Evolutionary conservation across 2,888 invertebrate species (phyloP).

Genomic region (Hirtodrosophila trivittata): DNA sequence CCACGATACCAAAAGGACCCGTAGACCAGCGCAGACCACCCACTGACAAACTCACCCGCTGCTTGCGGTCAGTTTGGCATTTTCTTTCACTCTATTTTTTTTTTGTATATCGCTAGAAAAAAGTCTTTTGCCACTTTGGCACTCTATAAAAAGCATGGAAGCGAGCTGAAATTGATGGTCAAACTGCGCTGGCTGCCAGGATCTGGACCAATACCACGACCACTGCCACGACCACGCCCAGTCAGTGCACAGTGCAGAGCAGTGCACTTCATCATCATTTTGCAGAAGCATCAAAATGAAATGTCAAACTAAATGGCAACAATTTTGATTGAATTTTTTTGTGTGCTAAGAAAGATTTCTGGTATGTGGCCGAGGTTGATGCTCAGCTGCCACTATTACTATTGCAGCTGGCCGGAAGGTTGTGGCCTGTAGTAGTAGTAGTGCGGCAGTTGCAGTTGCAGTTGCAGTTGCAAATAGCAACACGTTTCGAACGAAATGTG

Average conservation of each 20-base stretch:
- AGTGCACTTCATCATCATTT: slow-evolving; percentile 75
- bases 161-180: slow-evolving; percentile 31
- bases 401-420: slow-evolving; percentile 39
- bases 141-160: slow-evolving; percentile 66
- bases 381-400: slow-evolving; percentile 23
- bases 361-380: slow-evolving; percentile 1
- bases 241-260: slow-evolving; percentile 24
- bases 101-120: slow-evolving; percentile 41
- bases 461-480: slow-evolving; percentile 45
- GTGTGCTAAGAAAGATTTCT: slow-evolving; percentile 13
- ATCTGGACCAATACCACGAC: slow-evolving; percentile 1
- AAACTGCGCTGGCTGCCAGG: slow-evolving; percentile 19
- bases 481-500: slow-evolving; percentile 55
- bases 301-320: slow-evolving; percentile 80
- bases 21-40: not conserved
- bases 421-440: slow-evolving; percentile 16
- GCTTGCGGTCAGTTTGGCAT: slow-evolving; percentile 65
- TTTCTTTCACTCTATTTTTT: slow-evolving; percentile 27
- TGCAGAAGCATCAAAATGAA: slow-evolving; percentile 69
- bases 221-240: slow-evolving; percentile 44
- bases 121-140: slow-evolving; percentile 62
- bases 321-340: slow-evolving; percentile 78
- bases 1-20: slow-evolving; percentile 27
- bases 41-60: slow-evolving; percentile 26
- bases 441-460: not conserved